Conservation (phyloP, 1,140 invertebrate species). For the Neodiprion lecontei region DNA sequence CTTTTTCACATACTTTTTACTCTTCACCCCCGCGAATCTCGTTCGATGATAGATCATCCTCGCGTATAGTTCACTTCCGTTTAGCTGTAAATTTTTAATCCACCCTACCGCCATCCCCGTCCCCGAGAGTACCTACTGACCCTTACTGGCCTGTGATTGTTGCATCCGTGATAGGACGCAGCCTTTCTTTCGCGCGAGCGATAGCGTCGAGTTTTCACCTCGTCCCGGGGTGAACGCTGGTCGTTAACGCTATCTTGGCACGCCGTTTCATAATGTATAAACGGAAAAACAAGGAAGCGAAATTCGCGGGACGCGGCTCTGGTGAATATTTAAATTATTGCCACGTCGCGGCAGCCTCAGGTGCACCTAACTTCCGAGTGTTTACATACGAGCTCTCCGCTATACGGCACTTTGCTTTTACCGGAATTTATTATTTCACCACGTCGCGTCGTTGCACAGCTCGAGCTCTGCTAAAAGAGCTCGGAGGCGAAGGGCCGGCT, state of each 20-base stretch:
- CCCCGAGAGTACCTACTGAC: neutral
- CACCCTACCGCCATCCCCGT: too few relatives aligned
- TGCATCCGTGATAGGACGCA: too few relatives aligned
- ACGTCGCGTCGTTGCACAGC: neutral
- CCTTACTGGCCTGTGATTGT: neutral
- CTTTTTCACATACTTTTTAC: neutral
- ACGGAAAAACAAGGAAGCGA: too few relatives aligned
- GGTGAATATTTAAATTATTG: constrained; percentile 4
- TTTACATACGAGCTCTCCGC: neutral
- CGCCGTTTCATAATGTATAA: too few relatives aligned
- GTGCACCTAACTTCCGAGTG: constrained; percentile 1
- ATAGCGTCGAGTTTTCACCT: too few relatives aligned
- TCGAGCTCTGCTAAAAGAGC: neutral
- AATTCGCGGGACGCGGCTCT: too few relatives aligned
- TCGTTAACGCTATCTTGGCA: too few relatives aligned
- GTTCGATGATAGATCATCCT: neutral
- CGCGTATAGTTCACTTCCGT: neutral
- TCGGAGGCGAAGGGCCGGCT: neutral
- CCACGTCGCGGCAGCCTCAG: neutral
- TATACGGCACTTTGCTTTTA: constrained; percentile 1
- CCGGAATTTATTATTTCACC: neutral
- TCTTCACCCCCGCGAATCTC: neutral
- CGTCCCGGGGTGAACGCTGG: too few relatives aligned
- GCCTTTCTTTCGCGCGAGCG: too few relatives aligned
- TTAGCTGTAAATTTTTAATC: too few relatives aligned